These are phyloP conservation scores for Tiaroga cobitis DNA, from an alignment of 2,797 vertebrate genomes.

Conservation along the genomic window DNA sequence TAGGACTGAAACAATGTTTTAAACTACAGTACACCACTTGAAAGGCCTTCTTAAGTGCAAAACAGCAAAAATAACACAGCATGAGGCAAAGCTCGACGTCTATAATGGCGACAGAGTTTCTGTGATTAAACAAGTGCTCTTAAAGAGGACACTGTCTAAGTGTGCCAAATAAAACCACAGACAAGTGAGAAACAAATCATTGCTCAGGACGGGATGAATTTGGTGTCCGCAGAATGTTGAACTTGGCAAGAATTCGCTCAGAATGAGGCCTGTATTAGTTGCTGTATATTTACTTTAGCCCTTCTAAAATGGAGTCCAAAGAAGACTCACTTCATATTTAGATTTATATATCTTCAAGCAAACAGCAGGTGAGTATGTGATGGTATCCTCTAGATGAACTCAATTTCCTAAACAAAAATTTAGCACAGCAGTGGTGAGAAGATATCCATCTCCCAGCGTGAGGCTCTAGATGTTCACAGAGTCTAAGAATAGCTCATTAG, in stretches of 20 bases:
- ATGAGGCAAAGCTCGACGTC: neutral
- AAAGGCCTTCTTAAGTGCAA: constrained; percentile 10
- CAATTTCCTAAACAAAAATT: constrained; percentile 55
- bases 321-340: constrained; percentile 51
- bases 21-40: constrained; percentile 36
- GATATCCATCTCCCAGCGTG: constrained; percentile 67
- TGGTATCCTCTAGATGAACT: constrained; percentile 59
- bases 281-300: constrained; percentile 60
- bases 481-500: constrained; percentile 71
- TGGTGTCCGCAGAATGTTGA: constrained; percentile 53
- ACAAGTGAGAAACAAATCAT: constrained; percentile 61
- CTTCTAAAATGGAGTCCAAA: constrained; percentile 51
- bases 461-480: constrained; percentile 64
- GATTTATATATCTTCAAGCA: constrained; percentile 50
- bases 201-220: constrained; percentile 53
- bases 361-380: constrained; percentile 56
- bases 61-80: constrained; percentile 17
- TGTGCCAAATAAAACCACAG: constrained; percentile 57
- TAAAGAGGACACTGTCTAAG: constrained; percentile 41
- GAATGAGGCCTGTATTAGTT: constrained; percentile 42
- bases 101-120: constrained; percentile 34
- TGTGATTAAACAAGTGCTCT: constrained; percentile 51
- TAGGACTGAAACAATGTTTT: constrained; percentile 50
- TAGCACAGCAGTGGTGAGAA: constrained; percentile 56
- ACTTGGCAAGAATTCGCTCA: constrained; percentile 58